Percentiles rank a stretch among this genome's conserved stretches.
Evolutionary conservation across 2,888 invertebrate genomes (phyloP).

Genomic region (Volucella zonaria): DNA sequence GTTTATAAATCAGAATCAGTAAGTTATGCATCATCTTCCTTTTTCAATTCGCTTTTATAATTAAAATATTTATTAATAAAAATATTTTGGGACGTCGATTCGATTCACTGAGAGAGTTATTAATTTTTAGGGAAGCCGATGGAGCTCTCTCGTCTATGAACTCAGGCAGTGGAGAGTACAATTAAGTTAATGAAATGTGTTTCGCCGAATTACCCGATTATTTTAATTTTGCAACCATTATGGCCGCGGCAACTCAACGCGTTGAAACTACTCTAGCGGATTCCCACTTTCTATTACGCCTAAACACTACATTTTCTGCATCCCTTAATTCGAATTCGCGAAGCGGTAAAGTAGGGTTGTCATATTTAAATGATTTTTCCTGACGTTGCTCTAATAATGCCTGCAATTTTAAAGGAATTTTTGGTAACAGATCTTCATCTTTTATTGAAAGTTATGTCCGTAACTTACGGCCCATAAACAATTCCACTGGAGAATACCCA

Average conservation of each 20-base stretch:
- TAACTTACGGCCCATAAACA: no score
- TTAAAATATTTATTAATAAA: not conserved
- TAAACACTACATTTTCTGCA: not conserved
- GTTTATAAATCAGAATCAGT: not conserved
- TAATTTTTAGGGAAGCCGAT: not conserved
- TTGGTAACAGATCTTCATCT: not conserved
- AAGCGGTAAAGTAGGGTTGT: not conserved
- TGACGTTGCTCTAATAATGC: not conserved
- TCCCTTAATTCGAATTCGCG: not conserved
- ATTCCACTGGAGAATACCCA: no score
- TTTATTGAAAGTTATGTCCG: no score
- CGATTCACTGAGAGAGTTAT: not conserved
- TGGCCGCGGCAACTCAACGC: no score
- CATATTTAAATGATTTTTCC: no score
- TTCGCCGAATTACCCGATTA: no score
- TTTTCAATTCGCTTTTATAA: not conserved
- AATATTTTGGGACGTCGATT: not conserved
- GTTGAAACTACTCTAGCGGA: no score
- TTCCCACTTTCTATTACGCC: not conserved
- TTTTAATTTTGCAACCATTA: no score
- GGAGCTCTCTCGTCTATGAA: not conserved
- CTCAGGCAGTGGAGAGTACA: not conserved
- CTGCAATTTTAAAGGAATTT: not conserved
- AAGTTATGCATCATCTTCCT: not conserved
- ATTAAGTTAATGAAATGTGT: not conserved